Conservation (phyloP, 2,888 invertebrate species). For the Lathronympha strigana region DNA sequence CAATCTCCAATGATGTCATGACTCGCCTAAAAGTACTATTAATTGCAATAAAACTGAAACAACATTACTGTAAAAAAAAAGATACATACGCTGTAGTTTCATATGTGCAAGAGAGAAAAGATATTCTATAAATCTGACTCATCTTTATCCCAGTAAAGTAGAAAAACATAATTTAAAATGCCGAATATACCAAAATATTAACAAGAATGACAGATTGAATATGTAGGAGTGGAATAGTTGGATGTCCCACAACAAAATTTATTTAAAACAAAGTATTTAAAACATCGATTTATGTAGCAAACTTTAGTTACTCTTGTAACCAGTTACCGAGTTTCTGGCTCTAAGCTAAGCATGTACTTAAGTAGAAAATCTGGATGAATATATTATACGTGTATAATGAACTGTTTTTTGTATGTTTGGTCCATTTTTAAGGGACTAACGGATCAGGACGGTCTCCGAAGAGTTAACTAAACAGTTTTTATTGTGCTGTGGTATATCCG, state of each 20-base stretch:
- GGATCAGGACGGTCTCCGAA: not conserved
- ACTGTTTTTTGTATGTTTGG: too few relatives aligned
- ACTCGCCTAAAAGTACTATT: not conserved
- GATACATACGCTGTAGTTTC: too few relatives aligned
- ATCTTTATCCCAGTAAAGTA: not conserved
- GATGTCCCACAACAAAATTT: slow-evolving; percentile 21
- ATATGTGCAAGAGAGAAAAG: not conserved
- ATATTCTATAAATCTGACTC: not conserved
- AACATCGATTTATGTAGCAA: not conserved
- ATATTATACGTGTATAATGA: too few relatives aligned
- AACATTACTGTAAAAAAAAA: too few relatives aligned
- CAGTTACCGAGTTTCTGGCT: too few relatives aligned
- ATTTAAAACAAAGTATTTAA: not conserved
- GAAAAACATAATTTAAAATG: slow-evolving; percentile 6
- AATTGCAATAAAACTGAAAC: not conserved
- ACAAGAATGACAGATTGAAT: slow-evolving; percentile 23
- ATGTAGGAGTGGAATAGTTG: slow-evolving; percentile 13
- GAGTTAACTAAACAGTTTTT: not conserved
- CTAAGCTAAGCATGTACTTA: too few relatives aligned
- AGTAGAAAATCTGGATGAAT: too few relatives aligned
- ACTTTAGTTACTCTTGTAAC: not conserved
- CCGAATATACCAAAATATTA: slow-evolving; percentile 7
- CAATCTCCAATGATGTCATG: not conserved
- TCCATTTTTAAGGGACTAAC: too few relatives aligned
- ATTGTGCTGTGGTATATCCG: slow-evolving; percentile 26